These are phyloP conservation scores for Ceratina japonica DNA, from an alignment of 1,140 invertebrate genomes.

Conservation along the genomic window DNA sequence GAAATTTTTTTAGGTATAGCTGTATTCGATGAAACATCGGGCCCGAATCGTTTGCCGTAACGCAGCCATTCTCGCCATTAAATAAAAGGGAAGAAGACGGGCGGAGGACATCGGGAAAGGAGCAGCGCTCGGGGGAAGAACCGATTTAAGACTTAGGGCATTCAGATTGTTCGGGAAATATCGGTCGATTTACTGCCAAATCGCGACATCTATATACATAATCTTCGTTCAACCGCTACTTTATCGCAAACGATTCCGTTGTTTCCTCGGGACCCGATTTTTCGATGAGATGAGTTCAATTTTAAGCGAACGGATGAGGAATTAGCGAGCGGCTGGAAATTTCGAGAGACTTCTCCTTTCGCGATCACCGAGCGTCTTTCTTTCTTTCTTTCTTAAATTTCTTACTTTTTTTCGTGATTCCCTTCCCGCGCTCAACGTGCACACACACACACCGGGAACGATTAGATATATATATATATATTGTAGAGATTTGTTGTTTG, in stretches of 20 bases:
- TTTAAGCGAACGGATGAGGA: background rate
- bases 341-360: constrained; percentile 39
- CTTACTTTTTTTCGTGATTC: too few species aligned
- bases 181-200: constrained; percentile 42
- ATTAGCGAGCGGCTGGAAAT: constrained; percentile 26
- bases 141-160: too few species aligned
- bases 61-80: background rate
- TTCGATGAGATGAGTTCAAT: too few species aligned
- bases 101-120: background rate
- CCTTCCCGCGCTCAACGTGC: constrained; percentile 11
- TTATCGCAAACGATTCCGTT: constrained; percentile 24
- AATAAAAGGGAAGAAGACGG: background rate
- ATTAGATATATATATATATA: background rate
- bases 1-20: background rate
- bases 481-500: constrained; percentile 4
- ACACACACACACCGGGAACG: constrained; percentile 8
- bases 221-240: background rate
- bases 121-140: background rate
- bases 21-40: background rate
- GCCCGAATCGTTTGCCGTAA: constrained; percentile 20
- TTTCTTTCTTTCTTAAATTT: too few species aligned
- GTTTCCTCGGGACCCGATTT: background rate
- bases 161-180: background rate
- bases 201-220: background rate
- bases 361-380: constrained; percentile 15